Base-by-base conservation (phyloP, 2,888 invertebrate species). In the Drosophila cracens region DNA sequence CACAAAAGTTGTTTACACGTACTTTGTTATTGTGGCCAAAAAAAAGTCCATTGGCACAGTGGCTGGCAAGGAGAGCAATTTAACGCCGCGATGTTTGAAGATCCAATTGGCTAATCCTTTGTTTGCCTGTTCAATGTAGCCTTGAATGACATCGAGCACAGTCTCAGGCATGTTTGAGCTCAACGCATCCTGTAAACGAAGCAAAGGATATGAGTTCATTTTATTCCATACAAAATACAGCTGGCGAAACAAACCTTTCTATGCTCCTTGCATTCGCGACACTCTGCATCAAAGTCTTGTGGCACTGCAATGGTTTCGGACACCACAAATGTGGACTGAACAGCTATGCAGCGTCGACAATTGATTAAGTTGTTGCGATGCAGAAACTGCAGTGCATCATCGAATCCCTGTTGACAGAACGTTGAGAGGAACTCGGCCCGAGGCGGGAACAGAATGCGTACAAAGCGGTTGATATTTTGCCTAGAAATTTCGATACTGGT, bases 391-490 rank as follows among this genome's bases (percentile, higher is more conserved):
- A 98, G 94, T 0, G 97, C 97, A 92, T 98, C 98, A 89, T 98
- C 98, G 93, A 99, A 99, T 29, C 99, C 99, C 94, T 99, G 99
- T 91, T 98, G 97, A 93, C 99, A 99, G 96, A 99, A 98, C 92
- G 97, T 97, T 64, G 97, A 97, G 31, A 98, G 94, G 40, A 98
- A 96, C 93, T 99, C 99, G 0, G 99, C 97, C 88, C 97, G 97
- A 0, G 99, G 99, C 13, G 99, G 99, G 93, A 99, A 99, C 33
- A 99, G 94, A 81, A 99, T 98, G 72, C 98, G 95, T 3, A 97
- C 96, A 92, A 99, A 96, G 76, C 99, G 95, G 93, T 98, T 98
- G 87, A 99, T 96, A 93, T 99, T 99, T 92, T 98, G 97, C 78
- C 96, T 96, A 1, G 98, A 99, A 72, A 99, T 95, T 93, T 98